Percentiles rank a stretch among this genome's conserved stretches.
Evolutionary conservation across 2,113 vertebrate species (phyloP).

Genomic region (Ictalurus punctatus): DNA sequence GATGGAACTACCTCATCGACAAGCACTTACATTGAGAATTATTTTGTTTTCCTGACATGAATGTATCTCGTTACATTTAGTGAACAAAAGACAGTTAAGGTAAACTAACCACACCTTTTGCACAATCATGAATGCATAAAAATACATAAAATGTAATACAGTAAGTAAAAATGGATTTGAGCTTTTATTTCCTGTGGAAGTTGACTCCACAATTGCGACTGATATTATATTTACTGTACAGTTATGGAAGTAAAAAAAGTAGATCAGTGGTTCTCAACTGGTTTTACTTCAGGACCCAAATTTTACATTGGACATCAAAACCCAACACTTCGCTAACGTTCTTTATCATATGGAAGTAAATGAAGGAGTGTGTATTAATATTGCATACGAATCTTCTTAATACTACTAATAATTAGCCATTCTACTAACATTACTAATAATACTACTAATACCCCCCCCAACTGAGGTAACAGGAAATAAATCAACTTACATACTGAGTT

Average conservation of each 20-base stretch:
- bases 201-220: no score
- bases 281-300: no score
- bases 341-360: no score
- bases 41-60: neutral
- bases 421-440: no score
- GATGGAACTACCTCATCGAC: neutral
- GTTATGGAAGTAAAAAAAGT: no score
- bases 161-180: neutral
- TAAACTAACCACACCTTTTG: neutral
- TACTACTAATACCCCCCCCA: no score
- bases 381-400: no score
- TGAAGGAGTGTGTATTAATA: no score
- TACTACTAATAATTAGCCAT: no score
- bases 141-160: neutral
- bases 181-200: neutral
- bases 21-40: neutral
- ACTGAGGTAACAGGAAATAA: no score
- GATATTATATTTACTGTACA: neutral
- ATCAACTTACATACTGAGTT: neutral
- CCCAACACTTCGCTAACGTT: no score
- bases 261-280: neutral
- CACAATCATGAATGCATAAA: neutral
- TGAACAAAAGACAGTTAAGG: neutral
- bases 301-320: no score
- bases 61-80: neutral